phyloP scores from a whole-genome alignment of 2,797 vertebrate species.

The Discoglossus pictus region DNA sequence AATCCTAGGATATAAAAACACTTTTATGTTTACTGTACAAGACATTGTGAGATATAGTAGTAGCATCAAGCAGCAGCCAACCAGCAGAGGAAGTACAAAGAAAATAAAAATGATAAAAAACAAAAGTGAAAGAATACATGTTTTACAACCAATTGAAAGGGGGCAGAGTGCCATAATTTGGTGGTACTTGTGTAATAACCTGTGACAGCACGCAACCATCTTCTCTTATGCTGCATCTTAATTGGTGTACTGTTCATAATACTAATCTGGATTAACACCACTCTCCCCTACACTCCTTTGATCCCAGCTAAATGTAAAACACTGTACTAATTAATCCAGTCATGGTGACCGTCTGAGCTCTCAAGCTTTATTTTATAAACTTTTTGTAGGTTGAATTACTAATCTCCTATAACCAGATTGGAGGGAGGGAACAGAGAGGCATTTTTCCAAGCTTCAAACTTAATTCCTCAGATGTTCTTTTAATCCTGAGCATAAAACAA shows the following conservation, averaged over 20 bases:
- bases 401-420: slow-evolving; percentile 50
- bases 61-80: no score
- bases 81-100: no score
- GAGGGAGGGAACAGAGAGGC: slow-evolving; percentile 33
- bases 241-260: slow-evolving; percentile 19
- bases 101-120: no score
- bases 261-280: slow-evolving; percentile 34
- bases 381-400: slow-evolving; percentile 49
- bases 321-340: slow-evolving; percentile 39
- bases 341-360: slow-evolving; percentile 26
- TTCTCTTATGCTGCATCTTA: no score
- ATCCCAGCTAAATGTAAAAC: slow-evolving; percentile 29
- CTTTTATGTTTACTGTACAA: no score
- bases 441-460: slow-evolving; percentile 43
- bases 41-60: no score
- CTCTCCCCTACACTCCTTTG: slow-evolving; percentile 19
- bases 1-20: no score
- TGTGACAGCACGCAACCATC: no score
- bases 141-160: no score
- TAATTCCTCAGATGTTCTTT: slow-evolving; percentile 52
- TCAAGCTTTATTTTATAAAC: slow-evolving; percentile 29
- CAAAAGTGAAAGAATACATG: no score
- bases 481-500: slow-evolving; percentile 50
- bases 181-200: no score
- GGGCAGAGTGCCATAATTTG: no score